Percentiles rank a stretch among this genome's conserved stretches.
Conservation (phyloP, 2,797 vertebrate genomes). For the Dendrocincla fuliginosa region DNA sequence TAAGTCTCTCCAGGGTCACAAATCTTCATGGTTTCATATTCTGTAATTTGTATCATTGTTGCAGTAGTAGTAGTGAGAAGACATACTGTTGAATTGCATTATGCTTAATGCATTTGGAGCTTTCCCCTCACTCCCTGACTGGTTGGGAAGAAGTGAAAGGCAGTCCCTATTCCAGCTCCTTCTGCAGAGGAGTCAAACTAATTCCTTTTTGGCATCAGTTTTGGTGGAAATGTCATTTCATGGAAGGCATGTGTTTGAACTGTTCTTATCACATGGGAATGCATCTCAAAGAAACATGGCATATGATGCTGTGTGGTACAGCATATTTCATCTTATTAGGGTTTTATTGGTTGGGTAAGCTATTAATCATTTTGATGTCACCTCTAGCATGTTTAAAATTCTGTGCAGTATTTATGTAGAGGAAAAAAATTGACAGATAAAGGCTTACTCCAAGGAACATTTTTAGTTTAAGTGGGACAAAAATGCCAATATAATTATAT, state of each 20-base stretch:
- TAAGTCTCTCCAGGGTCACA: background rate
- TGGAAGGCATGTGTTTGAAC: background rate
- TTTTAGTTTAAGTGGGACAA: slow-evolving; percentile 27
- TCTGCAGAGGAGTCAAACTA: background rate
- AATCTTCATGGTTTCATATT: background rate
- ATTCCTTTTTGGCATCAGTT: background rate
- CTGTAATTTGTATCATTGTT: background rate
- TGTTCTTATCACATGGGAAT: background rate
- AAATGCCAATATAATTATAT: slow-evolving; percentile 35
- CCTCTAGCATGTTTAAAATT: slow-evolving; percentile 12
- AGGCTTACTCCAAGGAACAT: slow-evolving; percentile 8
- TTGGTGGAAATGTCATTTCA: background rate
- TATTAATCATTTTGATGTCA: slow-evolving; percentile 66
- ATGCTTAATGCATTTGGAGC: background rate
- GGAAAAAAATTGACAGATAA: background rate
- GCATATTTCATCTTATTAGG: slow-evolving; percentile 28
- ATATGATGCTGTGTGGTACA: background rate
- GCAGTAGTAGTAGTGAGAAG: background rate
- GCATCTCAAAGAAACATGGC: background rate
- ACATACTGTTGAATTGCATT: background rate
- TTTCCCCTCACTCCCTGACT: background rate
- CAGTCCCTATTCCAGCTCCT: background rate
- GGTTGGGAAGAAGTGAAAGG: background rate
- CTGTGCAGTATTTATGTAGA: background rate
- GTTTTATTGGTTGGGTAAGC: background rate